Evolutionary conservation across 2,797 vertebrate species (phyloP).

Genomic region (Alfaro cultratus): DNA sequence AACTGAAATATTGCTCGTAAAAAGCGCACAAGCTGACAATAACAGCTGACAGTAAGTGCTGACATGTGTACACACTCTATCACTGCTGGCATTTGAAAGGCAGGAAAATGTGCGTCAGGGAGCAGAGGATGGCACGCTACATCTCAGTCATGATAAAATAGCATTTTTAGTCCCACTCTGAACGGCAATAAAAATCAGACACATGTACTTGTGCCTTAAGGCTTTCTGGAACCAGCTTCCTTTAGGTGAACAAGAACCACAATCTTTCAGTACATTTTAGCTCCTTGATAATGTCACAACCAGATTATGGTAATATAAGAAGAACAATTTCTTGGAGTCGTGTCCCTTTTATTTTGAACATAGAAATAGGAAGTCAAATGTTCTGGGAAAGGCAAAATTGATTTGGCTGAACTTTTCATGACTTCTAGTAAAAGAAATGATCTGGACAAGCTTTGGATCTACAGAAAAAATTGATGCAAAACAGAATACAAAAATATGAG

Average conservation of each 20-base stretch:
- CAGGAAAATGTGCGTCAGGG: conserved; percentile 12
- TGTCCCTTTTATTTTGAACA: background rate
- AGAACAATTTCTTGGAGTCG: background rate
- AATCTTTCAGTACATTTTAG: background rate
- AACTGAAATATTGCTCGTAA: conserved; percentile 11
- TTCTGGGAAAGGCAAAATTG: background rate
- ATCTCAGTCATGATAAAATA: conserved; percentile 14
- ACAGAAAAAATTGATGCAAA: background rate
- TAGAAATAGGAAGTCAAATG: background rate
- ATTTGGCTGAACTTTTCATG: background rate
- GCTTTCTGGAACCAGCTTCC: background rate
- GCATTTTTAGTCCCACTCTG: conserved; percentile 2
- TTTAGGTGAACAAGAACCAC: background rate
- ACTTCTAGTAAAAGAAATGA: background rate
- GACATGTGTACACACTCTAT: conserved; percentile 33
- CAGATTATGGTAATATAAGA: background rate
- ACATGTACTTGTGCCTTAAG: background rate
- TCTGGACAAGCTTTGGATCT: background rate
- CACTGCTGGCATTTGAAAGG: conserved; percentile 18
- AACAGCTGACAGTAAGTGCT: conserved; percentile 32
- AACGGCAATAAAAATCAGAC: conserved; percentile 9
- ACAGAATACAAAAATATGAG: background rate
- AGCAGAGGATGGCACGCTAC: conserved; percentile 1
- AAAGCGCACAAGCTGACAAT: conserved; percentile 16
- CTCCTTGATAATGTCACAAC: background rate